Evolutionary conservation across 2,113 vertebrate genomes (phyloP).

Genomic region (Seriola rivoliana): DNA sequence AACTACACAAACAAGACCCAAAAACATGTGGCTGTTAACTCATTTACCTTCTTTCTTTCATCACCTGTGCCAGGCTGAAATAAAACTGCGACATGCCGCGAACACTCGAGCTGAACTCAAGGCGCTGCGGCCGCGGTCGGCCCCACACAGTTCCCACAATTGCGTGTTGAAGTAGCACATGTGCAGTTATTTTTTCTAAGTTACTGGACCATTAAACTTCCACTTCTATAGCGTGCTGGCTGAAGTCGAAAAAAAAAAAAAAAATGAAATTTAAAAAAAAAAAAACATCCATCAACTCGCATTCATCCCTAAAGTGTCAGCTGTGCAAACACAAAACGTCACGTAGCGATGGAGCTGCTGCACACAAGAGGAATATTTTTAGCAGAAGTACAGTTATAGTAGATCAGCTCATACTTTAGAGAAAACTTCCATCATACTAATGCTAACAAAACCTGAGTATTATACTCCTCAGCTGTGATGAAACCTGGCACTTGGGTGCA

Average conservation of each 20-base stretch:
- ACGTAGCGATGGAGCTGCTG: not conserved
- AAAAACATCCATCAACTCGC: not conserved
- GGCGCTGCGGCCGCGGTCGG: not conserved
- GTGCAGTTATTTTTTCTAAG: constrained; percentile 12
- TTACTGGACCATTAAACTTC: not conserved
- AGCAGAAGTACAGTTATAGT: constrained; percentile 26
- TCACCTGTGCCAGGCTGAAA: not conserved
- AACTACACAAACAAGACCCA: not conserved
- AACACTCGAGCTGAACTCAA: not conserved
- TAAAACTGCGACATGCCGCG: not conserved
- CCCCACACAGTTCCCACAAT: not conserved
- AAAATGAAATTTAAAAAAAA: not conserved
- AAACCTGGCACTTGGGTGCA: constrained; percentile 35
- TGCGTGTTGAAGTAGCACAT: not conserved
- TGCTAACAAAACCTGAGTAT: constrained; percentile 25
- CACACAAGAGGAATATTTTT: not conserved
- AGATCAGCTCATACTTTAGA: not conserved
- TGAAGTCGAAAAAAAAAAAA: not conserved
- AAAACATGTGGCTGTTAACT: constrained; percentile 1
- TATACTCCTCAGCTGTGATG: constrained; percentile 44
- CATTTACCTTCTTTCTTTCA: not conserved
- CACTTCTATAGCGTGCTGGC: not conserved
- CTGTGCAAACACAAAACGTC: constrained; percentile 6
- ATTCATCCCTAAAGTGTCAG: constrained; percentile 15
- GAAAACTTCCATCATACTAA: constrained; percentile 10